Evolutionary conservation across 2,888 invertebrate genomes (phyloP).

Genomic region (Thysanoteuthis rhombus): DNA sequence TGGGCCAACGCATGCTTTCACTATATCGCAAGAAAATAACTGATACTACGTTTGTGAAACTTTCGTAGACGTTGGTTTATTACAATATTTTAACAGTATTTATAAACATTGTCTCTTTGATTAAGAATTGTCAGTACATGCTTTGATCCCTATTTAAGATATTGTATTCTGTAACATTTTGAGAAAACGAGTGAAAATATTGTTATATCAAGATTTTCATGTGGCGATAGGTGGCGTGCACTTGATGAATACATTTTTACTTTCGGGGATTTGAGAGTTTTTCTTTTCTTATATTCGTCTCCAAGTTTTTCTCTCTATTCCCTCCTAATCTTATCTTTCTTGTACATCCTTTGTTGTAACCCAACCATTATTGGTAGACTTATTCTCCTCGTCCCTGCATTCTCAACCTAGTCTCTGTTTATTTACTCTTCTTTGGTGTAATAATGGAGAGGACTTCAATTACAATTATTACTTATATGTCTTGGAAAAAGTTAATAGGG

Average conservation of each 20-base stretch:
- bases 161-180: not conserved
- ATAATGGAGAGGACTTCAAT: not conserved
- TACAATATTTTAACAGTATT: too few species aligned
- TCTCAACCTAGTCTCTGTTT: not conserved
- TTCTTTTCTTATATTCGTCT: not conserved
- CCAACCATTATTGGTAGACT: not conserved
- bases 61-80: not conserved
- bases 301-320: not conserved
- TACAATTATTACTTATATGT: not conserved
- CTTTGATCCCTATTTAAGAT: not conserved
- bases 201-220: not conserved
- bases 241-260: not conserved
- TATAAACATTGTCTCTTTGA: not conserved
- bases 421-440: not conserved
- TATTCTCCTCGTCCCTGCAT: not conserved
- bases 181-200: not conserved
- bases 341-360: too few species aligned
- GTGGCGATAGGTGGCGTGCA: not conserved
- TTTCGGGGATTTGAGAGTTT: not conserved
- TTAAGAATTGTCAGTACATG: not conserved
- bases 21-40: not conserved
- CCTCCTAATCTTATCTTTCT: not conserved
- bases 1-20: not conserved
- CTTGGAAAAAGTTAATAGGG: not conserved
- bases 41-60: not conserved